Percentiles rank a stretch among this genome's conserved stretches.
phyloP scores from a whole-genome alignment of 1,140 invertebrate species.

The Sogatella furcifera region DNA sequence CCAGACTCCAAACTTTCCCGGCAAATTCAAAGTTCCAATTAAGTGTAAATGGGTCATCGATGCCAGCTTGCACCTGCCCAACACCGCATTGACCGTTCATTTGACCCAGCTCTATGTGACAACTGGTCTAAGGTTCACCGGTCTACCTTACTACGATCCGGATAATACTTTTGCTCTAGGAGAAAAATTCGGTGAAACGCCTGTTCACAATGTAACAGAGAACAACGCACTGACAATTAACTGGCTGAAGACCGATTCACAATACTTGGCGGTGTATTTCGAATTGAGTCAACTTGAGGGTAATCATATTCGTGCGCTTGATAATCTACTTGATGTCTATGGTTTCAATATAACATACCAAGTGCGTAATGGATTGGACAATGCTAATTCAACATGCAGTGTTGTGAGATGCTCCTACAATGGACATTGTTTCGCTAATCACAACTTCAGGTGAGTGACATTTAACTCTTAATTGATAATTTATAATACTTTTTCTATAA shows the following conservation, averaged over 20 bases:
- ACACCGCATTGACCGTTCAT: constrained; percentile 59
- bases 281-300: constrained; percentile 60
- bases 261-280: constrained; percentile 71
- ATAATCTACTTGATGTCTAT: constrained; percentile 71
- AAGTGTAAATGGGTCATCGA: constrained; percentile 80
- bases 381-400: constrained; percentile 41
- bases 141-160: constrained; percentile 66
- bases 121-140: constrained; percentile 66
- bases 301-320: constrained; percentile 68
- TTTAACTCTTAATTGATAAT: too few species aligned
- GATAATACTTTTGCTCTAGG: constrained; percentile 32
- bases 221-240: constrained; percentile 51
- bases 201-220: constrained; percentile 14
- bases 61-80: constrained; percentile 39
- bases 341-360: constrained; percentile 91
- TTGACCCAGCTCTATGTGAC: constrained; percentile 78
- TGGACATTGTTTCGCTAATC: constrained; percentile 65
- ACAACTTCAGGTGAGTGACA: constrained; percentile 51
- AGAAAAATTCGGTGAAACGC: constrained; percentile 1
- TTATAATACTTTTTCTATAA: too few species aligned
- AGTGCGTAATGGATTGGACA: constrained; percentile 33
- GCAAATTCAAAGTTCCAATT: constrained; percentile 64
- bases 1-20: constrained; percentile 72
- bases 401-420: constrained; percentile 67
- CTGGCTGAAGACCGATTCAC: constrained; percentile 55